A percentile compares a stretch with the other conserved stretches of the same genome.
Evolutionary conservation across 2,888 invertebrate genomes (phyloP).

Genomic region (Eurytoma adleriae): DNA sequence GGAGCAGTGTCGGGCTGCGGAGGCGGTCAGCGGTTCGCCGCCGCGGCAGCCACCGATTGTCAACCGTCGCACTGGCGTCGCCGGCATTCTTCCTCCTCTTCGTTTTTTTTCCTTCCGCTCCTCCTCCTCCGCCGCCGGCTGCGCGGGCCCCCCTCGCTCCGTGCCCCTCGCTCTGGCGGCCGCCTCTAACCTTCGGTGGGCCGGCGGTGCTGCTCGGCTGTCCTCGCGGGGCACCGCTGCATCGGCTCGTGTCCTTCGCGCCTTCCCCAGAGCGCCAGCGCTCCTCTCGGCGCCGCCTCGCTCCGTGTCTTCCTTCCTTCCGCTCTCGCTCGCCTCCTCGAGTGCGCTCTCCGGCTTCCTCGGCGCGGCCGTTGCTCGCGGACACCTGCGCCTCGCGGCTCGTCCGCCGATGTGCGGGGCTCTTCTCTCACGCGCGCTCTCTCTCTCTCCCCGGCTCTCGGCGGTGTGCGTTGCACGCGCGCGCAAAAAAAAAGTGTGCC

Average conservation of each 20-base stretch:
- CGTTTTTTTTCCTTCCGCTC: conserved; percentile 1
- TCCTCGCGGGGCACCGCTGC: too few species aligned
- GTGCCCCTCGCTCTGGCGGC: not conserved
- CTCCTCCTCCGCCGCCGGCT: not conserved
- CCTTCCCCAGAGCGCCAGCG: too few species aligned
- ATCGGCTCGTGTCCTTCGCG: too few species aligned
- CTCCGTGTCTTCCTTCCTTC: not conserved
- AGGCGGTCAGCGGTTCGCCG: conserved; percentile 44
- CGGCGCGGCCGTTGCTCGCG: too few species aligned
- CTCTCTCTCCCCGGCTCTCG: conserved; percentile 51
- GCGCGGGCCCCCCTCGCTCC: not conserved
- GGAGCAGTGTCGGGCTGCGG: conserved; percentile 27
- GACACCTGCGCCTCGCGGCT: too few species aligned
- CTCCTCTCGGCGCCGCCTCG: not conserved
- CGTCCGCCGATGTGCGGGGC: too few species aligned
- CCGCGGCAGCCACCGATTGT: conserved; percentile 48
- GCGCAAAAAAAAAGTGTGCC: not conserved
- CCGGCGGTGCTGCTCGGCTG: not conserved
- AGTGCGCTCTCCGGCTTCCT: too few species aligned
- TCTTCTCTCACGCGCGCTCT: not conserved
- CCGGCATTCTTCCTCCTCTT: conserved; percentile 48
- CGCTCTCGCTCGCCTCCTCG: not conserved
- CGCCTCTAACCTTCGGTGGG: not conserved
- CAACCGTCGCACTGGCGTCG: conserved; percentile 48
- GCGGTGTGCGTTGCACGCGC: not conserved